Evolutionary conservation across 1,140 invertebrate genomes (phyloP), one percentile per base, ranked within the genome.

Genomic region (Hesperophylax magnus): DNA sequence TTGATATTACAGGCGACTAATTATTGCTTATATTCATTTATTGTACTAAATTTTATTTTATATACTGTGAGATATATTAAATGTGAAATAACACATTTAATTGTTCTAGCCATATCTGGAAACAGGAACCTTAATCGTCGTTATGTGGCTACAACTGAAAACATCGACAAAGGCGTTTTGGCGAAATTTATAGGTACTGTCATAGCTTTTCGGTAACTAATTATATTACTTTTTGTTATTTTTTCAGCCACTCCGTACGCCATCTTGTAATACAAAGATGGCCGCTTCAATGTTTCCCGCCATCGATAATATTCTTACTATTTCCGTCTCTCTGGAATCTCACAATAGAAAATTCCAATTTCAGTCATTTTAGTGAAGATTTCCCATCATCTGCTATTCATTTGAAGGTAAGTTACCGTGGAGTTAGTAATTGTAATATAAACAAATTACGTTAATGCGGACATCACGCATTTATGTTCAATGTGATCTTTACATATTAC

Each of bases 261-360:
- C 72, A 58, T 39, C 53, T 75, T 31, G 17, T 56, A 34, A 56
- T 75, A 60, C 52, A 15, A 60, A 22, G 20, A 56, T 75, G 72
- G 72, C 72, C 72, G 2, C 53, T 58, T 15, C 15, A 24, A 17
- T 75, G 72, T 75, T 75, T 75, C 24, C 72, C 53, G 20, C 52
- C 53, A 56, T n/a, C 72, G 15, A 17, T 58, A n/a, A 75, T 75
- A 24, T 60, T 56, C 8, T 15, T 2, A 15, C 3, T 31, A 7
- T 75, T 75, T 58, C 72, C 72, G 20, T 22, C 72, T 3, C 72
- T 75, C 15, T 0, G 34, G 24, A 58, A 60, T 34, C 22, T 75
- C 0, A 24, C 72, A 2, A 58, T 75, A 14, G 52, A 27, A 31
- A 56, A 75, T 34, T 75, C 72, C n/a, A 27, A 15, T 24, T 14